phyloP scores from a whole-genome alignment of 2,888 invertebrate species.

The Hirudinaria manillensis region DNA sequence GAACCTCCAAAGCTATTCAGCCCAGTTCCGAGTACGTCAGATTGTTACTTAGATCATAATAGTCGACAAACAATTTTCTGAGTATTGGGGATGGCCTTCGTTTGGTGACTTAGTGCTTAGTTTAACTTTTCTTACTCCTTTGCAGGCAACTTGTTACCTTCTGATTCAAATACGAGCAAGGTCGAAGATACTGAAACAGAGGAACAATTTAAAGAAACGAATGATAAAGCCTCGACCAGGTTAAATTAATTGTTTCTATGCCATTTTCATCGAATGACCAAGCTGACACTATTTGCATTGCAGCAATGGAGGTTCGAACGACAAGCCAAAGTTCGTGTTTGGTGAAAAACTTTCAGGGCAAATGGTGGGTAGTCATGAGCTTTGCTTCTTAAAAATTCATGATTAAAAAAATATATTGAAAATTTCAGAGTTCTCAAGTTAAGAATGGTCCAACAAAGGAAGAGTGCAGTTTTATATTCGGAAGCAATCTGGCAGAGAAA shows the following conservation, averaged over 20 bases:
- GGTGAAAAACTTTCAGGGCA: neutral
- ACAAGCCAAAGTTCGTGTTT: neutral
- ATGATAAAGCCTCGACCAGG: too few species aligned
- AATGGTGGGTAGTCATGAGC: neutral
- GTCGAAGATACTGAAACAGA: too few species aligned
- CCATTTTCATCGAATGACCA: neutral
- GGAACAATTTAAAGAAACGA: too few species aligned
- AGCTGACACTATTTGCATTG: neutral
- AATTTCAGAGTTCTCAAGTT: neutral
- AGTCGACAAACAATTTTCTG: neutral
- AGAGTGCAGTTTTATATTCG: constrained; percentile 71
- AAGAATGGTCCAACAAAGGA: neutral
- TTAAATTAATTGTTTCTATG: neutral
- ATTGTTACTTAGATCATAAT: neutral
- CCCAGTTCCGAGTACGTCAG: constrained; percentile 31
- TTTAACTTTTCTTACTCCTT: too few species aligned
- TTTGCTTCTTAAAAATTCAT: neutral
- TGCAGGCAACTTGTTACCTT: too few species aligned
- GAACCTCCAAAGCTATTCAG: constrained; percentile 39
- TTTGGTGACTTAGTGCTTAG: neutral
- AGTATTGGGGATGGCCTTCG: neutral
- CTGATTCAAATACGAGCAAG: too few species aligned
- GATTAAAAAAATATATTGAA: neutral
- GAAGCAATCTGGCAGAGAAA: constrained; percentile 80
- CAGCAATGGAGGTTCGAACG: constrained; percentile 13